Evolutionary conservation across 2,113 vertebrate genomes (phyloP), one percentile per base, ranked within the genome.

Genomic region (Cyprinus carpio): DNA sequence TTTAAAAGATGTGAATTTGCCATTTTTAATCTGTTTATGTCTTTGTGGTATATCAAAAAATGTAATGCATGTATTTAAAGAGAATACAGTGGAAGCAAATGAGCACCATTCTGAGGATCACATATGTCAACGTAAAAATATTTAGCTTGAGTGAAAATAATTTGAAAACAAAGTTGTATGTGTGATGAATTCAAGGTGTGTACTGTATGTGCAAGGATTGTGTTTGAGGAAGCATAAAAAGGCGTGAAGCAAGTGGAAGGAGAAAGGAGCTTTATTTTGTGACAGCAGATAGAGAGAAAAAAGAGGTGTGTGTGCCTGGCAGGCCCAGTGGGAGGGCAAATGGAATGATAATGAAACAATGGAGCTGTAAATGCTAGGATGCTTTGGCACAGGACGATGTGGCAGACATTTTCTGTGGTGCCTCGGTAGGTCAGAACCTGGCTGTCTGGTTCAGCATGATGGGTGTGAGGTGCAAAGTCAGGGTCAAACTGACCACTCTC

Each of bases 331-430:
- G 67, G 51, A 62, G 54, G n/a, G 74, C 62, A 49, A 82, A 82
- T 69, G 46, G 60, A 27, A 65, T 82, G 64, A 82, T 82, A 82
- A 82, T 82, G 80, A 82, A 82, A 82, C 64, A 82, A 69, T 82
- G 80, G 62, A 18, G 43, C 40, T 51, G 43, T 82, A 69, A 82
- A 82, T 69, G 62, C 64, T 31, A 43, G 58, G 13, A 65, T 49
- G 78, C n/a, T 29, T 43, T 65, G 78, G 58, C 25, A 81, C 27
- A 82, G 43, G 80, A 82, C 18, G 43, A 82, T 15, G 80, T 74
- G 76, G 84, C 25, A 81, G 51, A 62, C 54, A 46, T 81, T 62
- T 86, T 81, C 67, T n/a, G 25, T 9, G 29, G 77, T 78, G 40
- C 31, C 29, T 78, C 49, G 6, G 23, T 77, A 65, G 84, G 54